These are phyloP conservation scores for Sebastes cheni DNA, from an alignment of 2,797 vertebrate species.

Conservation along the genomic window DNA sequence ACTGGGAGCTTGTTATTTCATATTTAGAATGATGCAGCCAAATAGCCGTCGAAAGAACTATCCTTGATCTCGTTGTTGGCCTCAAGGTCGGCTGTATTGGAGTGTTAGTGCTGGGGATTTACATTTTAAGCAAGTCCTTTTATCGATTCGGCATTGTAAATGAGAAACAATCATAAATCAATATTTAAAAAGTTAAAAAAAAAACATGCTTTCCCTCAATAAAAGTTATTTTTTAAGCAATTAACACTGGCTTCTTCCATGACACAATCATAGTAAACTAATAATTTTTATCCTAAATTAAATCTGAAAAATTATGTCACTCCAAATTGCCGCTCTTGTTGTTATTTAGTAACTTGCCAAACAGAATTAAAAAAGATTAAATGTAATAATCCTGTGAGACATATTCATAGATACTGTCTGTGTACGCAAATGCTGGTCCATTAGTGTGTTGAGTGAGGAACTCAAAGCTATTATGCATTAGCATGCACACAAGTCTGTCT, in stretches of 20 bases:
- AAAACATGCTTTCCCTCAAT: neutral
- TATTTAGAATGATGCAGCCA: constrained; percentile 37
- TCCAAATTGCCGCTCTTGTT: neutral
- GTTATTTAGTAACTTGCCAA: neutral
- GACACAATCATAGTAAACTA: neutral
- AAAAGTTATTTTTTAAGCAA: neutral
- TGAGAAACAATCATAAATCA: neutral
- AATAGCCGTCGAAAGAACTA: constrained; percentile 1
- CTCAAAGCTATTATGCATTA: constrained; percentile 4
- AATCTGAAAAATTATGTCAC: neutral
- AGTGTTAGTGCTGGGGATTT: neutral
- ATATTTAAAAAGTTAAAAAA: neutral
- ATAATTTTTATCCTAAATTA: neutral
- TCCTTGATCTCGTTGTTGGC: constrained; percentile 10
- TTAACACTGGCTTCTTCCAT: neutral
- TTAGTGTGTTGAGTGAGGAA: constrained; percentile 13
- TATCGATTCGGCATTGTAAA: neutral
- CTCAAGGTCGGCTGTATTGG: neutral
- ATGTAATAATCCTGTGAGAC: neutral
- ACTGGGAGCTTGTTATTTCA: constrained; percentile 61
- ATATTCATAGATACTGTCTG: neutral
- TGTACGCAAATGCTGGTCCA: neutral
- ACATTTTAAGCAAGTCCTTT: neutral
- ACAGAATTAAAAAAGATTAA: neutral
- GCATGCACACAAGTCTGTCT: constrained; percentile 19